Evolutionary conservation across 2,797 vertebrate genomes (phyloP), one percentile per base, ranked within the genome.

Genomic region (Poeciliopsis infans): DNA sequence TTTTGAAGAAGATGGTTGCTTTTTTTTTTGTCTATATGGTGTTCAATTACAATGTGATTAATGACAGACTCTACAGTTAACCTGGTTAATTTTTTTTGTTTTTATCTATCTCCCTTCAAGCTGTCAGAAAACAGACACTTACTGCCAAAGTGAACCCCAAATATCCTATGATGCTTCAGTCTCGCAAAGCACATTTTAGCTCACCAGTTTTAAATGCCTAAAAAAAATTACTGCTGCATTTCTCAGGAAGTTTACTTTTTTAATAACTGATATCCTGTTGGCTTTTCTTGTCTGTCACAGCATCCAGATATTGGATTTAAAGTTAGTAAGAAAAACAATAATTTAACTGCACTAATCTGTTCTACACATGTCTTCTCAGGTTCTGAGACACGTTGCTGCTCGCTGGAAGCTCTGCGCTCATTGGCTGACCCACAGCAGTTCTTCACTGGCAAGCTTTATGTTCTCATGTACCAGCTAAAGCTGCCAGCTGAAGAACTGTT

Each of bases 401-500:
- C 55, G 18, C 25, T 74, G 76, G 77, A 69, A 79, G 36, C 15
- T 39, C 39, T 71, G 81, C 84, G 89, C 93, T 93, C 84, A 91
- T 59, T 97, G 98, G 98, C 97, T 97, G 95, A 97, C 97, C 96
- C 92, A 96, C 97, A 98, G 97, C 97, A 99, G 98, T 99, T 99
- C 98, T 99, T 99, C 98, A 98, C 98, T 99, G 98, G 98, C 98
- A 98, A 98, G 98, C 98, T 99, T 99, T 99, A 99, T 97, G 98
- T 99, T 96, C 95, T 96, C 96, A 92, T 97, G 93, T 95, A 95
- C 89, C 96, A 97, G 95, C 98, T 99, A 99, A 99, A 99, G 98
- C 98, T 99, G 98, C 98, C 98, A 99, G 98, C 99, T 99, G 98
- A 99, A 99, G 98, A 99, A 99, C 98, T 99, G 98, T 99, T 99